Percentiles rank a stretch among this genome's conserved stretches.
phyloP scores from a whole-genome alignment of 35 echinoderm and acorn worm species.

The Chiridota heheva region DNA sequence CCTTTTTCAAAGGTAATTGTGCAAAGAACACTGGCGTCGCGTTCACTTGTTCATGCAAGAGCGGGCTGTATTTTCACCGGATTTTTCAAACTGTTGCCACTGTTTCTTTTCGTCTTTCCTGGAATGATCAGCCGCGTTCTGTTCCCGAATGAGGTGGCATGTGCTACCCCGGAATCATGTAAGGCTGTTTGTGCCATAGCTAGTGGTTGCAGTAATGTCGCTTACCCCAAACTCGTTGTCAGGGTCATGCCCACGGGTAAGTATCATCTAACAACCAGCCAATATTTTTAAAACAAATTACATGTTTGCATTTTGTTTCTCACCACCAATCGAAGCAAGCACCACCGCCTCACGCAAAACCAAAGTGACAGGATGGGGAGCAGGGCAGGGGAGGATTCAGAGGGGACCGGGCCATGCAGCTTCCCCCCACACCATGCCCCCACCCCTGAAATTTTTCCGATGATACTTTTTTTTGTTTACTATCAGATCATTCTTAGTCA shows the following conservation, averaged over 20 bases:
- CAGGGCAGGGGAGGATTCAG: no score
- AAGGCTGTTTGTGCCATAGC: constrained; percentile 52
- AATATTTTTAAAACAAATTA: no score
- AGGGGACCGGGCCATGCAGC: no score
- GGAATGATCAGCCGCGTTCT: constrained; percentile 73
- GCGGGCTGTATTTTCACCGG: constrained; percentile 71
- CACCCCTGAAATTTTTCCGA: no score
- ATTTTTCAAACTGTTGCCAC: constrained; percentile 71
- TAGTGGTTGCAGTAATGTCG: constrained; percentile 69
- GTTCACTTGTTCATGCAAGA: constrained; percentile 70
- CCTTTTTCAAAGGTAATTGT: constrained; percentile 72
- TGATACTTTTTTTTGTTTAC: no score
- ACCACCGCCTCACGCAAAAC: no score
- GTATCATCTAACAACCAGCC: no score
- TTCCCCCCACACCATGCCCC: no score
- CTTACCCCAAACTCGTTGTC: constrained; percentile 73
- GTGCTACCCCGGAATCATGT: constrained; percentile 60
- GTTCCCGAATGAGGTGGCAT: constrained; percentile 79
- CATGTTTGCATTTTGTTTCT: no score
- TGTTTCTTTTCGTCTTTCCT: constrained; percentile 84
- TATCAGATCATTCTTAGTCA: no score
- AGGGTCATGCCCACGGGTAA: constrained; percentile 75
- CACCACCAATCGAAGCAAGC: no score
- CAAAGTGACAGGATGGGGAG: no score
- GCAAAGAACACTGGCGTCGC: constrained; percentile 74